Evolutionary conservation across 2,113 vertebrate species (phyloP).

Genomic region (Misgurnus mizolepis): DNA sequence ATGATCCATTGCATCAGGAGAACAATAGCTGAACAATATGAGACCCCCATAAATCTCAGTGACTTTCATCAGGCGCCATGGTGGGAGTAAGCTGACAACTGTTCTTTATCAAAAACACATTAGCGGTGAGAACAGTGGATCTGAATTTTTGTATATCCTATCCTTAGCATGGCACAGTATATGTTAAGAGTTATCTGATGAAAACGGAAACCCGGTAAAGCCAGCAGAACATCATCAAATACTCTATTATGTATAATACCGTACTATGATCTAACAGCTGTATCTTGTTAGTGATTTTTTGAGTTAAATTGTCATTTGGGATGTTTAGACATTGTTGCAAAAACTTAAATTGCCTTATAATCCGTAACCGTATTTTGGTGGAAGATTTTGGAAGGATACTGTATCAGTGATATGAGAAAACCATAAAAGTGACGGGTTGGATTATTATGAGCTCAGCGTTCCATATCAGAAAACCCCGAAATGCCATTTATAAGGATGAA

Average conservation of each 20-base stretch:
- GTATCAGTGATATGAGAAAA: background rate
- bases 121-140: slow-evolving; percentile 25
- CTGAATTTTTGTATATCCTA: slow-evolving; percentile 36
- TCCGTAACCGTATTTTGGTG: background rate
- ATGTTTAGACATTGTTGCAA: no score
- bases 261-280: background rate
- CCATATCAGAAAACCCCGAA: background rate
- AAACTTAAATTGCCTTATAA: background rate
- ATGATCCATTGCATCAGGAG: background rate
- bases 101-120: slow-evolving; percentile 45
- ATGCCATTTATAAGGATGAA: slow-evolving; percentile 29
- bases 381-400: background rate
- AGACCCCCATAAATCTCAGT: slow-evolving; percentile 28
- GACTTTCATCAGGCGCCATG: slow-evolving; percentile 25
- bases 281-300: background rate
- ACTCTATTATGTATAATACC: background rate
- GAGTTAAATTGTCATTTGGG: no score
- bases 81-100: slow-evolving; percentile 22
- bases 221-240: background rate
- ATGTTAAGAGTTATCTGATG: slow-evolving; percentile 24
- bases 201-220: background rate
- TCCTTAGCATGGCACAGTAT: background rate
- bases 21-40: background rate
- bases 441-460: slow-evolving; percentile 14
- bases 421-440: background rate